These are phyloP conservation scores for Etheostoma perlongum DNA, from an alignment of 2,797 vertebrate genomes.

Conservation along the genomic window DNA sequence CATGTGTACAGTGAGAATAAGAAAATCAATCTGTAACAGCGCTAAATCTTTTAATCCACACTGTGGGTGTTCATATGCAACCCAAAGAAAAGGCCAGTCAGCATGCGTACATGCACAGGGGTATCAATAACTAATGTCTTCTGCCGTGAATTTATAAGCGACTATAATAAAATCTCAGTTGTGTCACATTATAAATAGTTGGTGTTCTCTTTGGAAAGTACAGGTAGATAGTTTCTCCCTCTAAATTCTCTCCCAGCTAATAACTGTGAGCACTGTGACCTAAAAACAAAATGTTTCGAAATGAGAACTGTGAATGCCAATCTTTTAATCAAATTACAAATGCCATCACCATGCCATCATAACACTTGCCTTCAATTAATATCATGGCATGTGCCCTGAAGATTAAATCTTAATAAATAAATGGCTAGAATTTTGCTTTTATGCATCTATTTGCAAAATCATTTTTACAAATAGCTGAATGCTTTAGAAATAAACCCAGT, in stretches of 20 bases:
- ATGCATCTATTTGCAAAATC: not conserved
- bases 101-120: conserved; percentile 34
- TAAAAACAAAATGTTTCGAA: conserved; percentile 15
- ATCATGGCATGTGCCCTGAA: conserved; percentile 12
- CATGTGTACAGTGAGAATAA: conserved; percentile 43
- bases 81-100: conserved; percentile 55
- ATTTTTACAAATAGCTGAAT: not conserved
- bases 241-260: not conserved
- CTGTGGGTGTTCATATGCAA: conserved; percentile 55
- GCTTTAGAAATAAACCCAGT: not conserved
- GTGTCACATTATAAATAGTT: conserved; percentile 36
- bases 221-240: not conserved
- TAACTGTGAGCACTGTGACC: conserved; percentile 7
- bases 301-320: not conserved
- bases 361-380: conserved; percentile 25
- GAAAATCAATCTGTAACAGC: conserved; percentile 64
- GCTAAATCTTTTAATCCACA: conserved; percentile 69
- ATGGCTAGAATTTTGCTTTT: not conserved
- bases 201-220: conserved; percentile 16
- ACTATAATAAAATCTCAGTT: conserved; percentile 33
- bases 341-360: conserved; percentile 5
- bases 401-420: conserved; percentile 9
- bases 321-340: conserved; percentile 5
- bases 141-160: conserved; percentile 26
- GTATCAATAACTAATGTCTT: conserved; percentile 53